Evolutionary conservation across 2,888 invertebrate species (phyloP).

Genomic region (Minunthozetes semirufus): DNA sequence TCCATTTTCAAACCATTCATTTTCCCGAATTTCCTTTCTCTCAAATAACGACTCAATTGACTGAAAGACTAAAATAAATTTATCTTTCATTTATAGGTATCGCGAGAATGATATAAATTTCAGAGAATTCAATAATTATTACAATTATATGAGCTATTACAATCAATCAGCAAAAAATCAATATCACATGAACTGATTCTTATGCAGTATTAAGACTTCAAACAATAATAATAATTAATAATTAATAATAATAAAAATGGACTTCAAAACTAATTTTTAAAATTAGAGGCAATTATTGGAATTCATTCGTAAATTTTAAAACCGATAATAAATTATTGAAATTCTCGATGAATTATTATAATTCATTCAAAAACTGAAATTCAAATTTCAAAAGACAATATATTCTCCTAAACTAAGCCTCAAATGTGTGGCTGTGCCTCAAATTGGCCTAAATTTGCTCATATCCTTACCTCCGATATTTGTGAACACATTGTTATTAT

Average conservation of each 20-base stretch:
- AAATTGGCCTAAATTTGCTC: background rate
- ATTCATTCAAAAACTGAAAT: background rate
- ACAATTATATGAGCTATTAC: background rate
- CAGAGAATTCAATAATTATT: background rate
- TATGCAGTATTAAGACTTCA: background rate
- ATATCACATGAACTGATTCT: background rate
- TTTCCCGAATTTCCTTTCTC: too few species aligned
- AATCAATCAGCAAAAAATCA: background rate
- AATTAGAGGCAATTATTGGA: too few species aligned
- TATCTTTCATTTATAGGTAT: background rate
- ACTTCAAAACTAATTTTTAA: too few species aligned
- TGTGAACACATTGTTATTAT: constrained; percentile 1
- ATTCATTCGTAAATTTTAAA: too few species aligned
- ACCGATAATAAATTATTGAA: too few species aligned
- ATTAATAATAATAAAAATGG: background rate
- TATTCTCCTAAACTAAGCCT: background rate
- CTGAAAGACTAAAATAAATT: background rate
- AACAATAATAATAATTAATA: background rate
- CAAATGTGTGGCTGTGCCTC: constrained; percentile 15
- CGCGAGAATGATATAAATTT: constrained; percentile 7
- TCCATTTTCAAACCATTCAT: too few species aligned
- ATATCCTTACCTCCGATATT: background rate
- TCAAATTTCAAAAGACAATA: background rate
- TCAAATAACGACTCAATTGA: too few species aligned
- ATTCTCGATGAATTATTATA: background rate